Evolutionary conservation across 2,888 invertebrate species (phyloP), one percentile per base, ranked within the genome.

Genomic region (Myopa tessellatipennis): DNA sequence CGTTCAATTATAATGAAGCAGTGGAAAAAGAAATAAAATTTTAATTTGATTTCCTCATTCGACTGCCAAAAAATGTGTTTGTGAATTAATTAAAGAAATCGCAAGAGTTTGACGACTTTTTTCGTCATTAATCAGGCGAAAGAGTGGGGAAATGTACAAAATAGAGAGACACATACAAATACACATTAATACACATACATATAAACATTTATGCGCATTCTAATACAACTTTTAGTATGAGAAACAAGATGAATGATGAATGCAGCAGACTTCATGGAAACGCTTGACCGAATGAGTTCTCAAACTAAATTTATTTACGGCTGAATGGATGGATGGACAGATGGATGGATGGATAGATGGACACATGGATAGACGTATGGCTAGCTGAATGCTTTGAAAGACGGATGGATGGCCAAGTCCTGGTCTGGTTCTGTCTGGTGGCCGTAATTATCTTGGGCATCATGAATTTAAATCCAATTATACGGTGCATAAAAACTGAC

Each of bases 391-490:
- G 68, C 26, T 26, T 26, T 26, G 26, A 26, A 26, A 26, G 18
- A 69, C 12, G 69, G 14, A 68, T 68, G 68, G 68, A 18, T 50
- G 69, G 18, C 8, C 38, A 16, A 16, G 4, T 72, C 16, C 50
- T 26, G 38, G n/a, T 50, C 40, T 52, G 7, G n/a, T 4, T 52
- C 18, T 8, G 4, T 71, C n/a, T 75, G 6, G 45, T 10, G 16
- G 55, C n/a, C 55, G 3, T 45, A 45, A 68, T 40, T 81, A 79
- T 79, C 77, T 78, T 45, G 65, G 60, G 65, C 70, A 70, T 69
- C 77, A 80, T 80, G 79, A 73, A 81, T 79, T 79, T 78, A 63
- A 68, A 72, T 80, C 81, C 78, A 81, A 81, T 81, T 81, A 82
- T 68, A 74, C 74, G 80, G 67, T 63, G 60, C n/a, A 63, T 76